Evolutionary conservation across 2,888 invertebrate genomes (phyloP).

Genomic region (Cyclophora punctaria): DNA sequence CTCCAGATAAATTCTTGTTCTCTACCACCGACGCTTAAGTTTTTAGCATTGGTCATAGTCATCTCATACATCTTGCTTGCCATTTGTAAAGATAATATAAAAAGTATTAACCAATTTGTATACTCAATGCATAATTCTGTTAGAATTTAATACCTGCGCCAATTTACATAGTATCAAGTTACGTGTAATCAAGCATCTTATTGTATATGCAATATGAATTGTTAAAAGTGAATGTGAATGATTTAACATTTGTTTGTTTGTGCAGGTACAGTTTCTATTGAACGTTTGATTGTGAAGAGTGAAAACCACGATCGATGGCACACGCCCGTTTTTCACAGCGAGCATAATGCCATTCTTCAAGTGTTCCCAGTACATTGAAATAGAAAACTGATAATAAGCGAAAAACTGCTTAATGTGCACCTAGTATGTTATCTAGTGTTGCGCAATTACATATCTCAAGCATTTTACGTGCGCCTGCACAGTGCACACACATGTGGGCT

Average conservation of each 20-base stretch:
- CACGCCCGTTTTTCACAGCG: conserved; percentile 35
- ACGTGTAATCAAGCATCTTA: background rate
- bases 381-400: conserved; percentile 57
- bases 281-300: conserved; percentile 35
- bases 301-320: conserved; percentile 36
- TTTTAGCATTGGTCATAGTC: too few species aligned
- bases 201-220: conserved; percentile 4
- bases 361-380: conserved; percentile 52
- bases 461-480: too few species aligned
- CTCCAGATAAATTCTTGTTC: too few species aligned
- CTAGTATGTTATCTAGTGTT: conserved; percentile 13
- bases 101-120: too few species aligned
- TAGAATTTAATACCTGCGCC: too few species aligned
- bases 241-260: conserved; percentile 16
- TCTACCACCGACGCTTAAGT: too few species aligned
- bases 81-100: too few species aligned
- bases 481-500: too few species aligned
- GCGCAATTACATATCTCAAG: conserved; percentile 2
- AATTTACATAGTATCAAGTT: background rate
- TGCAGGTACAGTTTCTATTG: conserved; percentile 30
- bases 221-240: conserved; percentile 38
- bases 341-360: conserved; percentile 48
- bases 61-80: too few species aligned
- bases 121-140: too few species aligned
- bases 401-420: conserved; percentile 28